phyloP scores from a whole-genome alignment of 2,113 vertebrate genomes.

The Scytalopus superciliaris region DNA sequence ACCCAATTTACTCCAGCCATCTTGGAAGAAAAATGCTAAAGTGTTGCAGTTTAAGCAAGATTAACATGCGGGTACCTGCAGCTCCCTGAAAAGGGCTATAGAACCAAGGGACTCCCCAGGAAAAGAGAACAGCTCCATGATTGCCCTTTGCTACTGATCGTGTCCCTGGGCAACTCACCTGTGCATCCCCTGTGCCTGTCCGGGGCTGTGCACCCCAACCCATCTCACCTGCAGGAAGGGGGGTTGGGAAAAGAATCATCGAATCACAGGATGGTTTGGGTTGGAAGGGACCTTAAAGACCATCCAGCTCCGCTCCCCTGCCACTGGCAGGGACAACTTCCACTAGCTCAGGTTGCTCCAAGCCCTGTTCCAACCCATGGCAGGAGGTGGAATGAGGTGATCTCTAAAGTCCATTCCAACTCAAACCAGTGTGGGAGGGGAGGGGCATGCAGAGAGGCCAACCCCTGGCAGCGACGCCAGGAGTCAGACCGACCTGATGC shows the following conservation, averaged over 20 bases:
- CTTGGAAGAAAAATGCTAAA: neutral
- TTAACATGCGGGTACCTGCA: neutral
- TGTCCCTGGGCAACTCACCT: neutral
- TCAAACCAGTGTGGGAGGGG: neutral
- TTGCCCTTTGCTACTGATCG: neutral
- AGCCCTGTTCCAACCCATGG: neutral
- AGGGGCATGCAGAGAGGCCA: neutral
- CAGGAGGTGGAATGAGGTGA: neutral
- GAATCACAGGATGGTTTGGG: rapidly evolving
- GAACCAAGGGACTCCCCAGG: neutral
- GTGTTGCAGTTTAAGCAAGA: neutral
- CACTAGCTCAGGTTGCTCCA: neutral
- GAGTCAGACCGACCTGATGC: neutral
- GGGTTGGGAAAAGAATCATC: too few relatives aligned
- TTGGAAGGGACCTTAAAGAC: neutral
- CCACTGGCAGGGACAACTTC: neutral
- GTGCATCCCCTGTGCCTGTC: rapidly evolving
- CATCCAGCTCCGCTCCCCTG: neutral
- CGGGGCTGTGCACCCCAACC: too few relatives aligned
- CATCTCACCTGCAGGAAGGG: rapidly evolving
- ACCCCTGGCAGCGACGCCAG: neutral
- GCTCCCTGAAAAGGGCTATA: neutral
- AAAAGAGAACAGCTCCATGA: neutral
- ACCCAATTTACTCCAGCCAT: neutral
- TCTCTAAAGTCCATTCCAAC: rapidly evolving